phyloP scores from a whole-genome alignment of 2,888 invertebrate genomes.

The Drosophila macrospina region DNA sequence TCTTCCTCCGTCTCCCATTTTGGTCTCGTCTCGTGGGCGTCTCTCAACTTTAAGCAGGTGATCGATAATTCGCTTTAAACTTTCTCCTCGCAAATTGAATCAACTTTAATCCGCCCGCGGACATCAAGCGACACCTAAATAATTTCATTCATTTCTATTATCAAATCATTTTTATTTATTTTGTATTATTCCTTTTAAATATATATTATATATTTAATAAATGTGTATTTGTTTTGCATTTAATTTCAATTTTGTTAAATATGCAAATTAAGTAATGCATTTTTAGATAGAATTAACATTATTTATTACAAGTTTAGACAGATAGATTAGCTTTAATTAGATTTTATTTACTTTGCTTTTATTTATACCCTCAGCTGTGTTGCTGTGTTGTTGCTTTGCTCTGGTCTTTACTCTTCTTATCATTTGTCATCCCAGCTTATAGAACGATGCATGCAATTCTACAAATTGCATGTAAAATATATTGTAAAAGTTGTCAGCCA shows the following conservation, averaged over 20 bases:
- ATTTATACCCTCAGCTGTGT: too few species aligned
- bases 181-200: background rate
- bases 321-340: too few species aligned
- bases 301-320: too few species aligned
- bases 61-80: slow-evolving; percentile 65
- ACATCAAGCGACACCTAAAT: slow-evolving; percentile 45
- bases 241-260: too few species aligned
- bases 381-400: too few species aligned
- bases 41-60: slow-evolving; percentile 72
- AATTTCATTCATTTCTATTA: slow-evolving; percentile 25
- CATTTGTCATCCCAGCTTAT: too few species aligned
- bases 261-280: too few species aligned
- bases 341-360: too few species aligned
- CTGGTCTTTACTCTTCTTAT: too few species aligned
- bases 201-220: background rate
- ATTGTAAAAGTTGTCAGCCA: background rate
- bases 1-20: background rate
- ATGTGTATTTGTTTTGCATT: too few species aligned
- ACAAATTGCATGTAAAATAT: background rate
- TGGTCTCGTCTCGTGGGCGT: slow-evolving; percentile 28
- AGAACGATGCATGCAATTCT: too few species aligned
- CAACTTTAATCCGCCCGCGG: slow-evolving; percentile 55
- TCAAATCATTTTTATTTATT: background rate
- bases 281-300: too few species aligned
- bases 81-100: slow-evolving; percentile 42